A percentile compares a stretch with the other conserved stretches of the same genome.
These are phyloP conservation scores for Sitophilus oryzae DNA, from an alignment of 1,140 invertebrate genomes.

Conservation along the genomic window DNA sequence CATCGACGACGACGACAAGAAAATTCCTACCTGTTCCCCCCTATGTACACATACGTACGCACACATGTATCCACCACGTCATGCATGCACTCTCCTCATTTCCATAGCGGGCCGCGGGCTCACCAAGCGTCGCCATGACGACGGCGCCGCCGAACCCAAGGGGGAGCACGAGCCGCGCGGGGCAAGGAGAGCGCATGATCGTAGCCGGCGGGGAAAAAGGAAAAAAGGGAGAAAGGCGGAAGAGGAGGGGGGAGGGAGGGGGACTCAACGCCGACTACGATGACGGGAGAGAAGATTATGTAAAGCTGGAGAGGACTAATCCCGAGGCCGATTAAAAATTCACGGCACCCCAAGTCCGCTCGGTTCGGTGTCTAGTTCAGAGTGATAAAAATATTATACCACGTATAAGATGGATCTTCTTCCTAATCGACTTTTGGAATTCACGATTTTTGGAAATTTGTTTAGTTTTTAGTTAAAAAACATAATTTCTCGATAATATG, in stretches of 20 bases:
- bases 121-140: conserved; percentile 13
- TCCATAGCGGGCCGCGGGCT: conserved; percentile 22
- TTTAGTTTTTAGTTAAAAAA: no score
- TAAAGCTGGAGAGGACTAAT: conserved; percentile 24
- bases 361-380: conserved; percentile 2
- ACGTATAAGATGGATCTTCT: no score
- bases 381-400: no score
- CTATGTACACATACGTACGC: neutral
- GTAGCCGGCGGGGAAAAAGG: conserved; percentile 2
- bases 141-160: neutral
- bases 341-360: conserved; percentile 10
- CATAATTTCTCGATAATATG: no score
- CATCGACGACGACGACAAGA: conserved; percentile 6
- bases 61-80: conserved; percentile 6
- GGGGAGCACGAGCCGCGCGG: conserved; percentile 1
- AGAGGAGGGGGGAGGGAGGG: neutral
- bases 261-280: neutral
- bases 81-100: conserved; percentile 18
- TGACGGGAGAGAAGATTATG: conserved; percentile 26
- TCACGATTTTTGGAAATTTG: no score
- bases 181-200: conserved; percentile 22
- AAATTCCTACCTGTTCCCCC: conserved; percentile 16
- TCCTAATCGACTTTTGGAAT: no score
- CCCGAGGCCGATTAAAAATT: conserved; percentile 24
- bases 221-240: neutral